A percentile compares a stretch with the other conserved stretches of the same genome.
Evolutionary conservation across 2,888 invertebrate species (phyloP).

Genomic region (Ophion ventricosus): DNA sequence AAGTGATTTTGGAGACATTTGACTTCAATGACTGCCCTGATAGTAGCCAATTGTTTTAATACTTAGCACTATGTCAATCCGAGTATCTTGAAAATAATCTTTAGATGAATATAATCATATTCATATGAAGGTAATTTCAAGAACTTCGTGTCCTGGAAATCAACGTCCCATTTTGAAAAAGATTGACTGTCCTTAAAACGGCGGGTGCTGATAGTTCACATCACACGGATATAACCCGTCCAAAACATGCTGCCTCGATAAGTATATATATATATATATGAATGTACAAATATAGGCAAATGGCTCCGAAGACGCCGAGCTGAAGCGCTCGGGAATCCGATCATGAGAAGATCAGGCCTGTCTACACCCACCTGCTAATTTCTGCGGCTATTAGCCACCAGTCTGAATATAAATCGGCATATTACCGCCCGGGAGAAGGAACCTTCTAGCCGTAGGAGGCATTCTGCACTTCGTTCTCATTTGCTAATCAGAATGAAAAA

Average conservation of each 20-base stretch:
- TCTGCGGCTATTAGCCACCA: conserved; percentile 77
- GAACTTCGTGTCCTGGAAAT: too few species aligned
- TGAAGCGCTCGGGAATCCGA: conserved; percentile 60
- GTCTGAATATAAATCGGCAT: conserved; percentile 79
- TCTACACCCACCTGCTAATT: conserved; percentile 78
- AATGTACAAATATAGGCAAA: conserved; percentile 28
- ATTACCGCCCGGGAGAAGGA: conserved; percentile 72
- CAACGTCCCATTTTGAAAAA: not conserved
- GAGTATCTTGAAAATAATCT: not conserved
- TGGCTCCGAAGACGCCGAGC: conserved; percentile 36
- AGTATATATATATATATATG: conserved; percentile 34
- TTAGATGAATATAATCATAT: not conserved
- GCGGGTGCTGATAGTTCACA: not conserved
- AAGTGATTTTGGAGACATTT: too few species aligned
- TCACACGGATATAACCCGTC: not conserved
- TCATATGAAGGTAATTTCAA: too few species aligned
- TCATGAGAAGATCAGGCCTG: conserved; percentile 68
- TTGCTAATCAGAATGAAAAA: conserved; percentile 69
- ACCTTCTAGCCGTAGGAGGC: conserved; percentile 43
- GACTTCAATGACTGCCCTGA: too few species aligned
- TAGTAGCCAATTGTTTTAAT: too few species aligned
- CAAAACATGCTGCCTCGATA: not conserved
- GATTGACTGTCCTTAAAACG: not conserved
- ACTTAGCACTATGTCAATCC: not conserved
- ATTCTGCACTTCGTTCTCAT: conserved; percentile 59